Percentiles rank a stretch among this genome's conserved stretches.
Conservation (phyloP, 2,888 invertebrate genomes). For the Drepanosiphum platanoidis region DNA sequence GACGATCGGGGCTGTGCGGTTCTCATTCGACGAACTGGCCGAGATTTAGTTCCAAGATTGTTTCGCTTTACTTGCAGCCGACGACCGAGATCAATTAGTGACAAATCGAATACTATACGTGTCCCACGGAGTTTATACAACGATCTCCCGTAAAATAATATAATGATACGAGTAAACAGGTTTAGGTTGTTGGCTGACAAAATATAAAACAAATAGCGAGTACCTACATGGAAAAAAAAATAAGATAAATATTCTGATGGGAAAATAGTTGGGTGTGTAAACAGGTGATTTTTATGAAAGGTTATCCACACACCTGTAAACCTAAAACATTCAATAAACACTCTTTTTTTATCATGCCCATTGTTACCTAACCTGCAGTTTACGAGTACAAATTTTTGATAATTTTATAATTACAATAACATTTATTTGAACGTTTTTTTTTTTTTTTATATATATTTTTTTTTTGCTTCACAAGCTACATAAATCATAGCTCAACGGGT, state of each 20-base stretch:
- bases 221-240: not conserved
- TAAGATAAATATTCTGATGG: conserved; percentile 57
- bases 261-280: conserved; percentile 57
- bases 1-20: not conserved
- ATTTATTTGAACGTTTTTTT: not conserved
- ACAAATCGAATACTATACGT: not conserved
- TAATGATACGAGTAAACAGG: conserved; percentile 34
- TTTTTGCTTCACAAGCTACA: not conserved
- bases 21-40: not conserved
- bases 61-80: not conserved
- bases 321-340: conserved; percentile 26
- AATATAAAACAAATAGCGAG: conserved; percentile 43
- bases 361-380: not conserved
- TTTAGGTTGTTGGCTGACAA: conserved; percentile 31
- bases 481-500: not conserved
- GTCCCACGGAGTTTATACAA: not conserved
- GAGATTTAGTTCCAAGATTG: not conserved
- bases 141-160: conserved; percentile 19
- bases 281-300: conserved; percentile 60
- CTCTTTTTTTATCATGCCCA: conserved; percentile 3
- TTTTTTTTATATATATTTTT: too few relatives aligned
- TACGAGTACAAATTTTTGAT: conserved; percentile 13
- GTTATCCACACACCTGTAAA: conserved; percentile 39
- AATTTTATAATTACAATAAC: conserved; percentile 40
- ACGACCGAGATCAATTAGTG: not conserved